Evolutionary conservation across 2,888 invertebrate species (phyloP).

Genomic region (Dryococelus australis): DNA sequence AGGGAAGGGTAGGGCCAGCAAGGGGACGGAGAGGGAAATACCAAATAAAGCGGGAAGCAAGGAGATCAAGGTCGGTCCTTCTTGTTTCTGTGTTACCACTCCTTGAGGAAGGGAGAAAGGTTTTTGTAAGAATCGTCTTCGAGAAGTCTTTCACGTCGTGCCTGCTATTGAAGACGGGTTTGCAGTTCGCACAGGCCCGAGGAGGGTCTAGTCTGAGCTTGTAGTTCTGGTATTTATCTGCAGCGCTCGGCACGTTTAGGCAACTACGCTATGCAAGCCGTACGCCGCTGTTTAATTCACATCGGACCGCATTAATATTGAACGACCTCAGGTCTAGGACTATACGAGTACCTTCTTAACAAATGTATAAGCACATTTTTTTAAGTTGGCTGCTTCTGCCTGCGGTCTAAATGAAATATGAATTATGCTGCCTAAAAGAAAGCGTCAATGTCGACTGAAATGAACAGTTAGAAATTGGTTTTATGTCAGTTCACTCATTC

Average conservation of each 20-base stretch:
- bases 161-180: neutral
- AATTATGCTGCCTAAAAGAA: no score
- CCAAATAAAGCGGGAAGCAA: neutral
- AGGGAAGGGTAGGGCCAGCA: neutral
- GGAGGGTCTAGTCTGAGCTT: neutral
- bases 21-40: neutral
- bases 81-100: conserved; percentile 16
- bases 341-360: neutral
- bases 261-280: no score
- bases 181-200: neutral
- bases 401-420: no score
- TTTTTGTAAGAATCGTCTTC: neutral
- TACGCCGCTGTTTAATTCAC: no score
- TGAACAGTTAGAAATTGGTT: no score
- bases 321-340: neutral
- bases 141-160: neutral
- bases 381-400: no score
- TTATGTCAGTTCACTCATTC: no score
- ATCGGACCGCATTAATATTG: neutral
- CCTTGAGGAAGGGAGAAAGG: neutral
- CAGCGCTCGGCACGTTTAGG: neutral
- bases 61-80: neutral
- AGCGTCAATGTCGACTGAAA: no score
- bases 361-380: no score
- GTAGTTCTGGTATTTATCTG: neutral